Percentiles rank a stretch among this genome's conserved stretches.
phyloP scores from a whole-genome alignment of 2,113 vertebrate species.

The Pelecanus crispus region DNA sequence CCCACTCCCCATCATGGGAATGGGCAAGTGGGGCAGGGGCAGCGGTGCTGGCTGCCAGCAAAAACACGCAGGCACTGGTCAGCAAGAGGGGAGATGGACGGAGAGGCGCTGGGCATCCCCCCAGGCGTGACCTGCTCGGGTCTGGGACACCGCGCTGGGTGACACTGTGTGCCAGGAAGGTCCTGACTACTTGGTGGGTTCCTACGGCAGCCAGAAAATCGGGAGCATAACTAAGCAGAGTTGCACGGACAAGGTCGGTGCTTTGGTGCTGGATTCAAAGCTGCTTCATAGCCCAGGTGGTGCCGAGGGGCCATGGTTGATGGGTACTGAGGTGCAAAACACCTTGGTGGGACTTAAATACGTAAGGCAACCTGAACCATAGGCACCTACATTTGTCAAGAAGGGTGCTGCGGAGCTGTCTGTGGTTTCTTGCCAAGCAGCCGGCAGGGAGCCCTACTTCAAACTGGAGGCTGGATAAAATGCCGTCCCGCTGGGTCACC shows the following conservation, averaged over 20 bases:
- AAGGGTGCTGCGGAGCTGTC: background rate
- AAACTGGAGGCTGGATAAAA: background rate
- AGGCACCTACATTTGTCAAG: background rate
- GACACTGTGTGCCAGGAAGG: background rate
- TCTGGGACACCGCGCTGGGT: fast-evolving
- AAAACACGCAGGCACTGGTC: fast-evolving
- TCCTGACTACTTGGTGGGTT: fast-evolving
- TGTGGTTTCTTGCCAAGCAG: background rate
- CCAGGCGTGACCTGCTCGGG: background rate
- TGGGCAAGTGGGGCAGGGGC: fast-evolving
- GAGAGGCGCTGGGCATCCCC: background rate
- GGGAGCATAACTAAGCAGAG: fast-evolving
- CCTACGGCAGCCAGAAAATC: background rate
- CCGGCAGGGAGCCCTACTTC: background rate
- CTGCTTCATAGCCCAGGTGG: fast-evolving
- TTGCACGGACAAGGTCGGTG: background rate
- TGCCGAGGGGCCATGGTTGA: background rate
- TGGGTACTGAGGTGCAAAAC: background rate
- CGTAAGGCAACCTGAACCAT: fast-evolving
- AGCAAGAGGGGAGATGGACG: background rate
- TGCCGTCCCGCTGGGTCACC: fast-evolving
- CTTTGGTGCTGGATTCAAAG: background rate
- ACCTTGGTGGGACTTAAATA: background rate
- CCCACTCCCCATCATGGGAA: fast-evolving
- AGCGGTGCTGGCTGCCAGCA: background rate